Conservation (phyloP, 2,888 invertebrate genomes). For the Orthosia gothica region DNA sequence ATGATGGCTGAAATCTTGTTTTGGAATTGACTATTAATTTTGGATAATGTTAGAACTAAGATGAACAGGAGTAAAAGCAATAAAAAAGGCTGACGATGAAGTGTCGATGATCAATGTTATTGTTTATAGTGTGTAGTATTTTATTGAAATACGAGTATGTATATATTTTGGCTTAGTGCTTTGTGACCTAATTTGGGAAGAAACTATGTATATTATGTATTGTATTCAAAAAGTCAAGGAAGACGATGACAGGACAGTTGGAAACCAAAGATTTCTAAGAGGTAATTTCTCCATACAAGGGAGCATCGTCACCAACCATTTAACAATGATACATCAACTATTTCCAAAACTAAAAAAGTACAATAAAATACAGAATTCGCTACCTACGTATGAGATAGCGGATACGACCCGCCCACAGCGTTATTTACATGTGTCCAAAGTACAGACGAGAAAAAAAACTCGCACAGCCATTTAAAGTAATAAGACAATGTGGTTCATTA, state of each 20-base stretch:
- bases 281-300: slow-evolving; percentile 11
- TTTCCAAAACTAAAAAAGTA: slow-evolving; percentile 49
- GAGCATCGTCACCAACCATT: slow-evolving; percentile 7
- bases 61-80: background rate
- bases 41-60: background rate
- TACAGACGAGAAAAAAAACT: slow-evolving; percentile 78
- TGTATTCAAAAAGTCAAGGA: background rate
- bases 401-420: slow-evolving; percentile 83
- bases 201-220: background rate
- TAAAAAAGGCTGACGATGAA: background rate
- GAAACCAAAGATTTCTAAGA: background rate
- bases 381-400: slow-evolving; percentile 76
- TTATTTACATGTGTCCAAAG: slow-evolving; percentile 83
- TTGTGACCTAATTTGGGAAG: background rate
- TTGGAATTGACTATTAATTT: slow-evolving; percentile 7
- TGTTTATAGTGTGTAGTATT: background rate
- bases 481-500: slow-evolving; percentile 90
- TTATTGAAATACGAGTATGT: too few relatives aligned
- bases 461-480: slow-evolving; percentile 86
- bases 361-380: slow-evolving; percentile 62
- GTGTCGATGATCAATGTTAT: background rate
- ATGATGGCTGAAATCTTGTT: slow-evolving; percentile 7
- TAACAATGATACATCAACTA: slow-evolving; percentile 17
- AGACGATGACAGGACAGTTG: too few relatives aligned
- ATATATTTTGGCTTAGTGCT: background rate